Evolutionary conservation across 2,888 invertebrate species (phyloP).

Genomic region (Pycnomerus fuliginosus): DNA sequence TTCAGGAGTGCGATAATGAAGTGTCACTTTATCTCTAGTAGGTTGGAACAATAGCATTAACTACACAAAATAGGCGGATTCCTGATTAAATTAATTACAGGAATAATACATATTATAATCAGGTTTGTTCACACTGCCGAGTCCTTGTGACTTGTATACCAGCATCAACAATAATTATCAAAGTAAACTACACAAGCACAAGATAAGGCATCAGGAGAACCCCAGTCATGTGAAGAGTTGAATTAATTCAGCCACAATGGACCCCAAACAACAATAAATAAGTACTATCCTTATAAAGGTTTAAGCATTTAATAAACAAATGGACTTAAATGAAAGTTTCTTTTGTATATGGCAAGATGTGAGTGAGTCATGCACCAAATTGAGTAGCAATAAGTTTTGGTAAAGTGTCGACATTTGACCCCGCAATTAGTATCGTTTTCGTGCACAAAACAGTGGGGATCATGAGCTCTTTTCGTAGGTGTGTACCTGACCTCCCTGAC

Average conservation of each 20-base stretch:
- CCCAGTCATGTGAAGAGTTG: too few relatives aligned
- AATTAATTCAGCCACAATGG: slow-evolving; percentile 8
- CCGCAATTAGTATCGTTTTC: slow-evolving; percentile 29
- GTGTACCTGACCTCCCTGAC: slow-evolving; percentile 15
- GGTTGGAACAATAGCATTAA: slow-evolving; percentile 18
- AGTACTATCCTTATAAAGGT: slow-evolving; percentile 24
- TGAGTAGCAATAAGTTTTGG: slow-evolving; percentile 29
- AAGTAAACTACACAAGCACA: too few relatives aligned
- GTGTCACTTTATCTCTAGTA: slow-evolving; percentile 13
- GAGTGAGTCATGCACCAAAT: slow-evolving; percentile 29
- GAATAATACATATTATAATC: slow-evolving; percentile 11
- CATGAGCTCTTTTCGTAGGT: slow-evolving; percentile 19
- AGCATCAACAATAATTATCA: too few relatives aligned
- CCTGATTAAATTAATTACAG: slow-evolving; percentile 4
- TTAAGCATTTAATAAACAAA: slow-evolving; percentile 19
- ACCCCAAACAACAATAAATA: slow-evolving; percentile 15
- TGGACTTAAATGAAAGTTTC: slow-evolving; percentile 27
- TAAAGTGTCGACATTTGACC: slow-evolving; percentile 30
- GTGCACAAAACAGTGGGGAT: slow-evolving; percentile 13
- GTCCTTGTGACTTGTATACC: slow-evolving; percentile 7
- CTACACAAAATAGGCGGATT: slow-evolving; percentile 11
- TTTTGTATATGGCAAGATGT: slow-evolving; percentile 22
- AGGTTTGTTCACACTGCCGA: slow-evolving; percentile 7
- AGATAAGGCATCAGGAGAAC: too few relatives aligned
- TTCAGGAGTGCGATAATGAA: slow-evolving; percentile 12